Evolutionary conservation across 2,888 invertebrate species (phyloP).

Genomic region (Pyrochroa serraticornis): DNA sequence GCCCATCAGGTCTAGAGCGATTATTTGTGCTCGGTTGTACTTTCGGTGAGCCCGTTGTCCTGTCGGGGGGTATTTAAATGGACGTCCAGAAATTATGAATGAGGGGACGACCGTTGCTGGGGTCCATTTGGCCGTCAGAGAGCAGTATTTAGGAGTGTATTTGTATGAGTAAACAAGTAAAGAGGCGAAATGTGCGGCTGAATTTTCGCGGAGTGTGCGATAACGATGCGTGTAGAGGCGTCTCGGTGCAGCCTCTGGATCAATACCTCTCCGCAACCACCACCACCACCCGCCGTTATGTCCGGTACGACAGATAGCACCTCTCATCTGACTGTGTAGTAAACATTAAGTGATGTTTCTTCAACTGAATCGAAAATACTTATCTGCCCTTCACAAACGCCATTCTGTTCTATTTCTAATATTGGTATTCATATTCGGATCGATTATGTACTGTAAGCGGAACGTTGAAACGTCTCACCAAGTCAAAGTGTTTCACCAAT

Average conservation of each 20-base stretch:
- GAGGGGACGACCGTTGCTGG: no score
- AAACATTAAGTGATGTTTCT: slow-evolving; percentile 24
- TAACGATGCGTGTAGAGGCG: slow-evolving; percentile 41
- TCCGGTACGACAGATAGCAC: slow-evolving; percentile 23
- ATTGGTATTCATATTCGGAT: no score
- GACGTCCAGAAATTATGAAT: no score
- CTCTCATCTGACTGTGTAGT: slow-evolving; percentile 29
- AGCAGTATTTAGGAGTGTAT: neutral
- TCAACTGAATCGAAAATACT: neutral
- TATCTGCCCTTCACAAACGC: no score
- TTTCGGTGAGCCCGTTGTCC: no score
- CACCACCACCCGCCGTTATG: slow-evolving; percentile 30
- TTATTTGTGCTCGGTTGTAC: no score
- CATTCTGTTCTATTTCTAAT: no score
- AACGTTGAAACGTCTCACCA: no score
- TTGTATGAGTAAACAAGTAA: slow-evolving; percentile 21
- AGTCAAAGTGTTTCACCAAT: neutral
- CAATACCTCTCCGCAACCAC: slow-evolving; percentile 41
- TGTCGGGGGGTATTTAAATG: no score
- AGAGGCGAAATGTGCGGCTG: slow-evolving; percentile 30
- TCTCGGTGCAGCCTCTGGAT: slow-evolving; percentile 46
- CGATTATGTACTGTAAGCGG: no score
- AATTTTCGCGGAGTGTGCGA: slow-evolving; percentile 38
- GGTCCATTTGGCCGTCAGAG: no score
- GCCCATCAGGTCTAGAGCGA: no score